Evolutionary conservation across 2,113 vertebrate species (phyloP), one percentile per base, ranked within the genome.

Genomic region (Oreotrochilus melanogaster): DNA sequence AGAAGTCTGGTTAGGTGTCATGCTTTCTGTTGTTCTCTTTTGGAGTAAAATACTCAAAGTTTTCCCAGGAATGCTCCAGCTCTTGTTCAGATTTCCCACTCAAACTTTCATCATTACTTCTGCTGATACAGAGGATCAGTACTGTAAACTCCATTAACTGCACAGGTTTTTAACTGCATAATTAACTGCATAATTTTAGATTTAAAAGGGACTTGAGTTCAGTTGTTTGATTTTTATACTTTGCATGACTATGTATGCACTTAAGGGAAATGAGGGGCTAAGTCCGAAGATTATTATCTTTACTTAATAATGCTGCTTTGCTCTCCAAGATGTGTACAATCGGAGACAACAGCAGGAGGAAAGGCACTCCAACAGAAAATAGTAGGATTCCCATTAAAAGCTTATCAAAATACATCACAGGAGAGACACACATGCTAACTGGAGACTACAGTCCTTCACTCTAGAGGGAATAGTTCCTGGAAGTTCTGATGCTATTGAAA

Each of bases 361-460:
- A 96, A 88, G 57, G 65, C 64, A 88, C 78, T 92, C 43, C 69
- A 94, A 70, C 53, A 89, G 78, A 96, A 97, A 95, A 95, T 28
- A 91, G 37, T 66, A 96, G 80, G 78, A 96, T 87, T 14, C 47
- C 27, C 60, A 30, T 70, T 86, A 82, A 71, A 78, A 92, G 24
- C 75, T 93, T 94, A 91, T 83, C 53, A 96, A 93, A 95, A 91
- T 51, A 33, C 5, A 86, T 73, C 57, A 72, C 58, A 71, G 45
- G 28, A 91, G 85, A 89, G 71, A 86, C 43, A 73, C 61, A 35
- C 10, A n/a, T n/a, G 9, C 12, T 11, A 42, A 66, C 39, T 65
- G 13, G 35, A 78, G 27, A 64, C 31, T 73, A 79, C 7, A 18
- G 35, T 56, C 60, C 47, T 25, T 35, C 43, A 30, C 43, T 30